A percentile compares a stretch with the other conserved stretches of the same genome.
These are phyloP conservation scores for Torymus texanus DNA, from an alignment of 2,888 invertebrate genomes.

Conservation along the genomic window DNA sequence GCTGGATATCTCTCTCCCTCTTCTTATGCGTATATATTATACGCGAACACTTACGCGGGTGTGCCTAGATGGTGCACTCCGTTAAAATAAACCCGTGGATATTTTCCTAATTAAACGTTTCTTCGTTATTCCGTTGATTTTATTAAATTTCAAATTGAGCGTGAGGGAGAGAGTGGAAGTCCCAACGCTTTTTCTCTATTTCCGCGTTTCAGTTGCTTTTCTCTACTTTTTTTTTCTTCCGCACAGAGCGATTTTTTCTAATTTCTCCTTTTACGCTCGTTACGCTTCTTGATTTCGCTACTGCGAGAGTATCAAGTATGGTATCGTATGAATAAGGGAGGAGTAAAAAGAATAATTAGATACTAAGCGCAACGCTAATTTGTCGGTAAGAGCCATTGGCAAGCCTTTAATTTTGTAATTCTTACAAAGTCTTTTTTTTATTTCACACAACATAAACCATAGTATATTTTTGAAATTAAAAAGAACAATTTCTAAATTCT, in stretches of 20 bases:
- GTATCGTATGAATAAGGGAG: background rate
- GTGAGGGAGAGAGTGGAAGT: no score
- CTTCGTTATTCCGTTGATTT: conserved; percentile 47
- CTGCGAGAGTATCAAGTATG: conserved; percentile 7
- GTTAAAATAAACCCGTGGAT: conserved; percentile 27
- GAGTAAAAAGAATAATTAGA: no score
- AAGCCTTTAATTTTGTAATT: no score
- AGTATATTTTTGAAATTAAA: no score
- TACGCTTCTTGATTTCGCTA: conserved; percentile 26
- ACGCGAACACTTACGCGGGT: background rate
- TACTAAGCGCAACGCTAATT: no score
- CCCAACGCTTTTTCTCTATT: conserved; percentile 27
- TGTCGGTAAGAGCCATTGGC: no score
- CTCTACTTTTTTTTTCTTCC: background rate
- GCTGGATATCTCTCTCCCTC: conserved; percentile 13
- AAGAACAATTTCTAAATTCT: no score
- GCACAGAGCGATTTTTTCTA: background rate
- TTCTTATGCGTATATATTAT: background rate
- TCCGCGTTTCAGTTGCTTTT: conserved; percentile 17
- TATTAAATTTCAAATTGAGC: conserved; percentile 43
- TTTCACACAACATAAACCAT: no score
- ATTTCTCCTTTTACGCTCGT: background rate
- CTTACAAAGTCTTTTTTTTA: no score
- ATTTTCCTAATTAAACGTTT: conserved; percentile 53
- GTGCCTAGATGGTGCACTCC: background rate